A percentile compares a stretch with the other conserved stretches of the same genome.
Evolutionary conservation across 1,140 invertebrate genomes (phyloP).

Genomic region (Patella vulgata): DNA sequence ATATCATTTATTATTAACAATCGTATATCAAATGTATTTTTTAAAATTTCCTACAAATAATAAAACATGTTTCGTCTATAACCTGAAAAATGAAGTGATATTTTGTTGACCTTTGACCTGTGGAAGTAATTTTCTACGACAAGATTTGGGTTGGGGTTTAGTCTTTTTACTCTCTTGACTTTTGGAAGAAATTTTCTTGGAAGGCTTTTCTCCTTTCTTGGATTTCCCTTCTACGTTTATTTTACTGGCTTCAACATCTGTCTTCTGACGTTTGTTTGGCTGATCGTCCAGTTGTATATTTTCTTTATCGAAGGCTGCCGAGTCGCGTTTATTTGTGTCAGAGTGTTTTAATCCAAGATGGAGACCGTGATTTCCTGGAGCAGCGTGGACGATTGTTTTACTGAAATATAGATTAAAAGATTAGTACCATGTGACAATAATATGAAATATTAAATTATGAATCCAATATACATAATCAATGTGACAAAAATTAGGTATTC

Average conservation of each 20-base stretch:
- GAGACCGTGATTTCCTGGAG: constrained; percentile 19
- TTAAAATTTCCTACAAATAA: too few relatives aligned
- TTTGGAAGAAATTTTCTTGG: background rate
- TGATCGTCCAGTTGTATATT: background rate
- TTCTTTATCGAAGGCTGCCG: background rate
- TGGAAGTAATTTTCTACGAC: constrained; percentile 40
- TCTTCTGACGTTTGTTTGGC: background rate
- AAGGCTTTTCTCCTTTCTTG: background rate
- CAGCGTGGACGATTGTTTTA: constrained; percentile 41
- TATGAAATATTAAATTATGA: background rate
- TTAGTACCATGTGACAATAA: too few relatives aligned
- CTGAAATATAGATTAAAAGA: constrained; percentile 22
- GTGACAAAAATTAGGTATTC: too few relatives aligned
- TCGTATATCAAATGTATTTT: too few relatives aligned
- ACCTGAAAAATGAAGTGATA: constrained; percentile 37
- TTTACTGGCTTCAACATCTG: background rate
- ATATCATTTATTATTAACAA: too few relatives aligned
- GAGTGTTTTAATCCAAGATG: constrained; percentile 24
- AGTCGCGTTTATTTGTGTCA: constrained; percentile 28
- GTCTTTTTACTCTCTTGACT: constrained; percentile 33
- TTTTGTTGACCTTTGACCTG: constrained; percentile 48
- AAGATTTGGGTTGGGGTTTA: constrained; percentile 32
- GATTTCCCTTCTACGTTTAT: background rate
- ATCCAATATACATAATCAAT: too few relatives aligned
- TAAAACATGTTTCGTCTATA: too few relatives aligned